Percentiles rank a stretch among this genome's conserved stretches.
Conservation (phyloP, 2,888 invertebrate species). For the Agonopterix heracliana region DNA sequence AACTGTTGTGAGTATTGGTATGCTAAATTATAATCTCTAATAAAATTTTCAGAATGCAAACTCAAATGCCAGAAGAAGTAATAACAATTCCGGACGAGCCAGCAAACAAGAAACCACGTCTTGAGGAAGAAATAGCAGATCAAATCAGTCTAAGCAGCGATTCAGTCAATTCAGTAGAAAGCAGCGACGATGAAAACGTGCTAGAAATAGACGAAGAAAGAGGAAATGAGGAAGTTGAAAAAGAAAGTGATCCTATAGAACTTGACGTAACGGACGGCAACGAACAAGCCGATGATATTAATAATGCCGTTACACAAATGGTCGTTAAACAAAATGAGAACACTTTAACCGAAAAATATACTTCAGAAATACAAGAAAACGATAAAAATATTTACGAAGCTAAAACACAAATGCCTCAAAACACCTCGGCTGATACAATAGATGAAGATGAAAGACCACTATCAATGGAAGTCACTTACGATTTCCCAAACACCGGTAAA, state of each 20-base stretch:
- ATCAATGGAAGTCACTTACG: slow-evolving; percentile 52
- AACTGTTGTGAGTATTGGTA: too few species aligned
- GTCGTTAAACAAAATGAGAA: background rate
- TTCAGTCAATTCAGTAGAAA: slow-evolving; percentile 40
- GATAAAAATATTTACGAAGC: slow-evolving; percentile 34
- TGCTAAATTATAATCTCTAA: too few species aligned
- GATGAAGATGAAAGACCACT: slow-evolving; percentile 37
- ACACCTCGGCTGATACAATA: slow-evolving; percentile 30
- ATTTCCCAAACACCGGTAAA: slow-evolving; percentile 34
- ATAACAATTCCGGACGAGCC: slow-evolving; percentile 48
- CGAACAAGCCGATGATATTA: background rate
- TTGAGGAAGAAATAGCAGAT: slow-evolving; percentile 32
- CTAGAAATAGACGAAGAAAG: slow-evolving; percentile 1
- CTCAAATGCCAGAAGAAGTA: slow-evolving; percentile 16
- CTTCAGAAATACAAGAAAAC: slow-evolving; percentile 1
- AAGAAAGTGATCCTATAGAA: slow-evolving; percentile 1
- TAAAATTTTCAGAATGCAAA: too few species aligned
- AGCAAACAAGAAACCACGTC: slow-evolving; percentile 35
- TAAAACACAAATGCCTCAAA: slow-evolving; percentile 41
- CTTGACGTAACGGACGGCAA: background rate
- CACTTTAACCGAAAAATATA: background rate
- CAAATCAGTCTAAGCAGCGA: slow-evolving; percentile 57
- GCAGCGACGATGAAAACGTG: slow-evolving; percentile 26
- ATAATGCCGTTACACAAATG: background rate
- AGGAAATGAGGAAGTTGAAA: slow-evolving; percentile 1